phyloP scores from a whole-genome alignment of 2,888 invertebrate species.

The Agonopterix subpropinquella region DNA sequence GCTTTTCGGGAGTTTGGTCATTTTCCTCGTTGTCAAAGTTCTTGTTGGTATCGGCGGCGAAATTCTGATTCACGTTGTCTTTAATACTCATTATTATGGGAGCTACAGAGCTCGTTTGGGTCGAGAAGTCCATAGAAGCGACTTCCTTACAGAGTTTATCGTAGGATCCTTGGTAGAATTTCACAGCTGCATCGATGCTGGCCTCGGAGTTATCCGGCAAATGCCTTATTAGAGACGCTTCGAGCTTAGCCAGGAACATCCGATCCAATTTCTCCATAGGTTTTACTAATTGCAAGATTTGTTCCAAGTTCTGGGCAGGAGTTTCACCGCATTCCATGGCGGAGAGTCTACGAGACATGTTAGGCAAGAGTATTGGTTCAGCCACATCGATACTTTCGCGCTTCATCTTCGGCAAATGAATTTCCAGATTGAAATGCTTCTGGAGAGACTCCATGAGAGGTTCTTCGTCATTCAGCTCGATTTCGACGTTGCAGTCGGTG shows the following conservation, averaged over 20 bases:
- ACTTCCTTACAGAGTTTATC: slow-evolving; percentile 53
- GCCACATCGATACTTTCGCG: slow-evolving; percentile 64
- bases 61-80: slow-evolving; percentile 67
- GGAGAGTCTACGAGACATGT: slow-evolving; percentile 61
- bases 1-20: slow-evolving; percentile 49
- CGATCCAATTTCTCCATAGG: slow-evolving; percentile 51
- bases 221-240: slow-evolving; percentile 43
- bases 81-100: slow-evolving; percentile 70
- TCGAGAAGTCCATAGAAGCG: slow-evolving; percentile 44
- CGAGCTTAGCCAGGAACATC: slow-evolving; percentile 46
- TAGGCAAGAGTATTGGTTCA: slow-evolving; percentile 56
- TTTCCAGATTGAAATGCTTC: slow-evolving; percentile 56
- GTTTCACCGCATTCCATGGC: slow-evolving; percentile 54
- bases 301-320: slow-evolving; percentile 39
- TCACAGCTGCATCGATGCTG: slow-evolving; percentile 53
- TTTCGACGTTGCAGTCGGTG: slow-evolving; percentile 62
- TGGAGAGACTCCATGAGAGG: slow-evolving; percentile 65
- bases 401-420: slow-evolving; percentile 56
- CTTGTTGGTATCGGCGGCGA: slow-evolving; percentile 57
- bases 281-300: slow-evolving; percentile 40
- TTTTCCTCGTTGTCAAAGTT: slow-evolving; percentile 60
- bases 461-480: slow-evolving; percentile 59
- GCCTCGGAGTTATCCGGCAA: slow-evolving; percentile 64
- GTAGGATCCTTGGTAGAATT: slow-evolving; percentile 50
- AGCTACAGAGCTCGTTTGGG: slow-evolving; percentile 57